These are phyloP conservation scores for Lordiphosa clarofinis DNA, from an alignment of 1,140 invertebrate species.

Conservation along the genomic window DNA sequence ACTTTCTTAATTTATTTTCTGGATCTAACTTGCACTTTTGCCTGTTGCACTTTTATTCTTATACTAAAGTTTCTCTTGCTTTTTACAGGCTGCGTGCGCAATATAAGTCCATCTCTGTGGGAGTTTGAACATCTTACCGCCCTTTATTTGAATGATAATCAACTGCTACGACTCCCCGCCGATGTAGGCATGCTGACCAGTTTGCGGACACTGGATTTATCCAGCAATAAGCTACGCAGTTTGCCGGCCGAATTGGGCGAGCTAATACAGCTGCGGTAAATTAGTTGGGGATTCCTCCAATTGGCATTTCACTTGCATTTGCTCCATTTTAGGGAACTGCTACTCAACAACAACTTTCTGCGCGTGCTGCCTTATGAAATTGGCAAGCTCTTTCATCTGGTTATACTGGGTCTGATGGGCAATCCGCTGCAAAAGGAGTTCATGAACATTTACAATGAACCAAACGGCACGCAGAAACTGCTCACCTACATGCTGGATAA, in stretches of 20 bases:
- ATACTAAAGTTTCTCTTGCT: conserved; percentile 41
- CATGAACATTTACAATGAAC: conserved; percentile 93
- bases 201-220: conserved; percentile 93
- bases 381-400: conserved; percentile 98
- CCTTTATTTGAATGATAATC: conserved; percentile 97
- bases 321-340: conserved; percentile 88
- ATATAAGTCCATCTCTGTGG: conserved; percentile 94
- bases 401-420: conserved; percentile 92
- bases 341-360: conserved; percentile 96
- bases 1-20: too few relatives aligned
- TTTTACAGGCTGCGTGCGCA: conserved; percentile 93
- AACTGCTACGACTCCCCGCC: conserved; percentile 90
- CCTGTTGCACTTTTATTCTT: background rate
- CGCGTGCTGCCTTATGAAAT: conserved; percentile 96
- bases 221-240: conserved; percentile 95
- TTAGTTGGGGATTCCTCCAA: background rate
- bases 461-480: conserved; percentile 95
- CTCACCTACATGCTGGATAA: conserved; percentile 96
- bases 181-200: conserved; percentile 92
- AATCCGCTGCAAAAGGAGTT: conserved; percentile 97
- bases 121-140: conserved; percentile 94
- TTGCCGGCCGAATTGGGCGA: conserved; percentile 97
- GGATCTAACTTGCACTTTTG: background rate
- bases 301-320: conserved; percentile 4
- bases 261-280: conserved; percentile 92